A percentile compares a stretch with the other conserved stretches of the same genome.
phyloP scores from a whole-genome alignment of 1,140 invertebrate species.

The Formica exsecta region DNA sequence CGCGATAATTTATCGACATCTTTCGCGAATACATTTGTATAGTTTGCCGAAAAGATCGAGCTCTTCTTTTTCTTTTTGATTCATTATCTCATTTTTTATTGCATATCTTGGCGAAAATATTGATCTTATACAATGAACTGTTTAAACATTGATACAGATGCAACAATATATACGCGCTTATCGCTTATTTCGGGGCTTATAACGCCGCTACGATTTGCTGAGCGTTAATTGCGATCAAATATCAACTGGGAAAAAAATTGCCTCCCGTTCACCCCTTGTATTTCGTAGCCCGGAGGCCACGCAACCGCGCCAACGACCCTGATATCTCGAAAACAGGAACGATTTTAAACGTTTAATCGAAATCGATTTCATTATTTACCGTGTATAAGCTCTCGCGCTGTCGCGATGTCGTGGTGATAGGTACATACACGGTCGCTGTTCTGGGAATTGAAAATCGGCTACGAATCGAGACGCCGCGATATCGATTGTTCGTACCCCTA shows the following conservation, averaged over 20 bases:
- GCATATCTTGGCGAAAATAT: not conserved
- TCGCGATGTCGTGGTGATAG: constrained; percentile 18
- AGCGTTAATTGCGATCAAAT: constrained; percentile 51
- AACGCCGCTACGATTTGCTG: constrained; percentile 1
- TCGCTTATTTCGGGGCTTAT: constrained; percentile 12
- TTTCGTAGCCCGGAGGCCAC: constrained; percentile 24
- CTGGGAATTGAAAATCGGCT: constrained; percentile 50
- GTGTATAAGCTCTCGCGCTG: constrained; percentile 44
- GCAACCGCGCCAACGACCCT: constrained; percentile 22
- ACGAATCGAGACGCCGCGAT: constrained; percentile 49
- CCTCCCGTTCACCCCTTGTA: not conserved
- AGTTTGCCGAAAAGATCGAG: not conserved
- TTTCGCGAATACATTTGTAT: not conserved
- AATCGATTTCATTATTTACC: constrained; percentile 48
- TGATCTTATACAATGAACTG: not conserved
- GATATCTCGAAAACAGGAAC: constrained; percentile 42
- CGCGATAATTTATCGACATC: constrained; percentile 1
- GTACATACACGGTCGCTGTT: constrained; percentile 21
- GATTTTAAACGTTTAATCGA: constrained; percentile 61
- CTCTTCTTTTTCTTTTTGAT: not conserved
- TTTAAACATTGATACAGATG: not conserved
- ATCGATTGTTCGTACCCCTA: constrained; percentile 53
- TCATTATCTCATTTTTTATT: not conserved
- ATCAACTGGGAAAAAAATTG: constrained; percentile 11
- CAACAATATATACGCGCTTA: not conserved